A percentile compares a stretch with the other conserved stretches of the same genome.
Evolutionary conservation across 2,797 vertebrate species (phyloP).

Genomic region (Coluber constrictor): DNA sequence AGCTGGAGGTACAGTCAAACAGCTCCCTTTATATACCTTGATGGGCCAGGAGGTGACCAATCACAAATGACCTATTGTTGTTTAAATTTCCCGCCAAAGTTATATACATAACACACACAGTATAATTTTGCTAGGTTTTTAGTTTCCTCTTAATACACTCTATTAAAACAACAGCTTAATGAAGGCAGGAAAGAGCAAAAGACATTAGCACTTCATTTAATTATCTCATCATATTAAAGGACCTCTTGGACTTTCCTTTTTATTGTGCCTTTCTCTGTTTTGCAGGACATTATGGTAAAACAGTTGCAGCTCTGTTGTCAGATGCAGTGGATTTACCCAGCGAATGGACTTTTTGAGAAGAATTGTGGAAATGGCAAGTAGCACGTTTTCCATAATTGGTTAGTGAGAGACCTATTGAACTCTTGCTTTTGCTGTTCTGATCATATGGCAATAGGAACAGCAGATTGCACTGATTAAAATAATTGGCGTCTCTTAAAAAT

Average conservation of each 20-base stretch:
- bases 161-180: conserved; percentile 27
- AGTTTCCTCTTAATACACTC: conserved; percentile 20
- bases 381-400: not conserved
- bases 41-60: no score
- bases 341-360: conserved; percentile 1
- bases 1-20: no score
- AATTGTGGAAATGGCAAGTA: conserved; percentile 11
- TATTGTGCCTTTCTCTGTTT: conserved; percentile 11
- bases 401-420: not conserved
- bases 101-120: not conserved
- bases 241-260: conserved; percentile 33
- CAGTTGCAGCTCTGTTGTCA: not conserved
- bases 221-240: conserved; percentile 34
- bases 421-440: not conserved
- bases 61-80: no score
- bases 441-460: not conserved
- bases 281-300: conserved; percentile 1
- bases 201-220: conserved; percentile 44
- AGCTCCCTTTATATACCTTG: no score
- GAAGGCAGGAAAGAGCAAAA: conserved; percentile 10
- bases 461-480: not conserved
- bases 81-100: no score
- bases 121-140: conserved; percentile 8
- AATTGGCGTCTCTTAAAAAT: not conserved
- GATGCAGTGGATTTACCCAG: conserved; percentile 8